These are phyloP conservation scores for Bombyx mandarina DNA, from an alignment of 1,140 invertebrate genomes.

Conservation along the genomic window DNA sequence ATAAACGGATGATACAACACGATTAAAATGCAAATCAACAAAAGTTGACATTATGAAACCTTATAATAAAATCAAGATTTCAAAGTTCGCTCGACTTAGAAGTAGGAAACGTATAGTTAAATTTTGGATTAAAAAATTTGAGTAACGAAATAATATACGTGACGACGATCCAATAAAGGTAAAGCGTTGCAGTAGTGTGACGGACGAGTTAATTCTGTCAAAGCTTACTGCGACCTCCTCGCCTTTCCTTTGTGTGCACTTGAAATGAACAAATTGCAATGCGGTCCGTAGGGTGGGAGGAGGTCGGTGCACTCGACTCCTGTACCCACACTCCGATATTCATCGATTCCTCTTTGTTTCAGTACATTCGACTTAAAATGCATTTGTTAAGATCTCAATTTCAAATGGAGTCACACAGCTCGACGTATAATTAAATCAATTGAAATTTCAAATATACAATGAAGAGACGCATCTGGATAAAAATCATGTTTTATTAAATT, in stretches of 20 bases:
- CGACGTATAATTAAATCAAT: neutral
- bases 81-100: too few relatives aligned
- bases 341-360: constrained; percentile 67
- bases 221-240: constrained; percentile 61
- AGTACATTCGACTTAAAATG: constrained; percentile 62
- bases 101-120: too few relatives aligned
- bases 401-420: constrained; percentile 10
- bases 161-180: constrained; percentile 46
- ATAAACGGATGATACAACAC: too few relatives aligned
- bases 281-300: constrained; percentile 34
- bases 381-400: constrained; percentile 55
- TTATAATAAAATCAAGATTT: too few relatives aligned
- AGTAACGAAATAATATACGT: too few relatives aligned
- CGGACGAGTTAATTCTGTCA: constrained; percentile 69
- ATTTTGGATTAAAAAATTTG: too few relatives aligned
- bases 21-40: too few relatives aligned
- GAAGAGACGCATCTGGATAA: neutral
- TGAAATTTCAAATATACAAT: neutral
- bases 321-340: constrained; percentile 33
- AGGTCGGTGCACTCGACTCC: constrained; percentile 53
- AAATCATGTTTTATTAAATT: too few relatives aligned
- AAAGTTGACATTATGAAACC: too few relatives aligned
- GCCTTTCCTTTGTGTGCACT: constrained; percentile 65
- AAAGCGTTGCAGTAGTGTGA: constrained; percentile 41
- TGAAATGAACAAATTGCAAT: constrained; percentile 70